A percentile compares a stretch with the other conserved stretches of the same genome.
Evolutionary conservation across 35 echinoderm and acorn worm species (phyloP).

Genomic region (Stichopus chloronotus): DNA sequence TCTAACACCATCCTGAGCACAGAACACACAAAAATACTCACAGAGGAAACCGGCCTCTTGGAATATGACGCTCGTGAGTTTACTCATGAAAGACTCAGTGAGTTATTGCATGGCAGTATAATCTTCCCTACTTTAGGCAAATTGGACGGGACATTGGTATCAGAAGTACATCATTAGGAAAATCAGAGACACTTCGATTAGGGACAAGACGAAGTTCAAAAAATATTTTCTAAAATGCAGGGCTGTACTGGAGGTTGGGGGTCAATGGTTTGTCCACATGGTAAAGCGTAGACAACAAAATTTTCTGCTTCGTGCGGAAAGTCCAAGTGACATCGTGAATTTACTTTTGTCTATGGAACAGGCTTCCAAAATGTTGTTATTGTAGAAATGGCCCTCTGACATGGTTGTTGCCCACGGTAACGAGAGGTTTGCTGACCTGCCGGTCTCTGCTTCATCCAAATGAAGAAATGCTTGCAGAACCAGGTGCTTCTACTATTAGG

Average conservation of each 20-base stretch:
- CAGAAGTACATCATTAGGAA: background rate
- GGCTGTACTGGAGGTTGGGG: slow-evolving; percentile 18
- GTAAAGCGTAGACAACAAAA: slow-evolving; percentile 56
- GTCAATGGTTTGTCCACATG: slow-evolving; percentile 54
- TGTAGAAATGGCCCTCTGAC: slow-evolving; percentile 69
- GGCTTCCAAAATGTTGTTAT: slow-evolving; percentile 53
- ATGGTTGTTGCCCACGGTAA: slow-evolving; percentile 67
- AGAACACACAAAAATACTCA: slow-evolving; percentile 4
- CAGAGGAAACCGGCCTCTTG: background rate
- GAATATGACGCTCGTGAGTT: background rate
- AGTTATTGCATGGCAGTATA: background rate
- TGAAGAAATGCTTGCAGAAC: slow-evolving; percentile 27
- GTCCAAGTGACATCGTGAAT: slow-evolving; percentile 44
- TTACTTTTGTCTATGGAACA: slow-evolving; percentile 54
- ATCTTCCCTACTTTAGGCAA: background rate
- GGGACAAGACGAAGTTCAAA: slow-evolving; percentile 29
- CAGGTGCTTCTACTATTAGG: background rate
- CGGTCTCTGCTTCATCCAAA: slow-evolving; percentile 57
- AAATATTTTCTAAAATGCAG: slow-evolving; percentile 36
- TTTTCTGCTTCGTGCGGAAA: slow-evolving; percentile 40
- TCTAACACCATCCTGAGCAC: background rate
- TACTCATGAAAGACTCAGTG: background rate
- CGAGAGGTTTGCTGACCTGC: slow-evolving; percentile 9
- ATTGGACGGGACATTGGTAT: background rate
- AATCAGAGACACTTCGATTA: background rate